These are phyloP conservation scores for Isaurus tuberculatus DNA, from an alignment of 92 coral and sea anemone species.

Conservation along the genomic window DNA sequence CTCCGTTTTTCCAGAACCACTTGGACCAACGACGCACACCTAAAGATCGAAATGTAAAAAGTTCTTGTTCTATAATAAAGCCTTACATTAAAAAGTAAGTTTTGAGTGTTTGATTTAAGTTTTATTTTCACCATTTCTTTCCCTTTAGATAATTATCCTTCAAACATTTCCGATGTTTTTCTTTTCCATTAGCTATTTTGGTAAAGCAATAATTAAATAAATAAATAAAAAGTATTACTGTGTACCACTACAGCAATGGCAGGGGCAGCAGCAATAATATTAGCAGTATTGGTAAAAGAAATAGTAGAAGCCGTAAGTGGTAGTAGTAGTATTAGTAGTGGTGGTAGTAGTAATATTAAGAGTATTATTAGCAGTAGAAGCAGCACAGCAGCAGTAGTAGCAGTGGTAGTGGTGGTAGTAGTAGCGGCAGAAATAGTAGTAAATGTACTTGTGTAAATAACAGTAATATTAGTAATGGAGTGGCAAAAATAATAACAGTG, in stretches of 20 bases:
- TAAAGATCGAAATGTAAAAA: slow-evolving; percentile 2
- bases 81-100: no score
- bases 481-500: no score
- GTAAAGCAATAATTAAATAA: no score
- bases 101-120: no score
- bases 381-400: neutral
- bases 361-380: neutral
- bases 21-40: slow-evolving; percentile 96
- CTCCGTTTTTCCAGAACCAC: slow-evolving; percentile 96
- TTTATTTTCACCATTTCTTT: no score
- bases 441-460: no score
- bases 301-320: neutral
- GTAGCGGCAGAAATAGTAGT: neutral
- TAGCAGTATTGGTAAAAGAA: neutral
- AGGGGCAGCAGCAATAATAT: neutral
- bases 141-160: no score
- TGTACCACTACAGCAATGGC: neutral
- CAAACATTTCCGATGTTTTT: no score
- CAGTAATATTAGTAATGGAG: no score
- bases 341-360: neutral
- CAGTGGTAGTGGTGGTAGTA: neutral
- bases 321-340: neutral
- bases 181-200: no score
- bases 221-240: neutral
- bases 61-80: neutral